These are phyloP conservation scores for Limnephilus marmoratus DNA, from an alignment of 2,888 invertebrate genomes.

Conservation along the genomic window DNA sequence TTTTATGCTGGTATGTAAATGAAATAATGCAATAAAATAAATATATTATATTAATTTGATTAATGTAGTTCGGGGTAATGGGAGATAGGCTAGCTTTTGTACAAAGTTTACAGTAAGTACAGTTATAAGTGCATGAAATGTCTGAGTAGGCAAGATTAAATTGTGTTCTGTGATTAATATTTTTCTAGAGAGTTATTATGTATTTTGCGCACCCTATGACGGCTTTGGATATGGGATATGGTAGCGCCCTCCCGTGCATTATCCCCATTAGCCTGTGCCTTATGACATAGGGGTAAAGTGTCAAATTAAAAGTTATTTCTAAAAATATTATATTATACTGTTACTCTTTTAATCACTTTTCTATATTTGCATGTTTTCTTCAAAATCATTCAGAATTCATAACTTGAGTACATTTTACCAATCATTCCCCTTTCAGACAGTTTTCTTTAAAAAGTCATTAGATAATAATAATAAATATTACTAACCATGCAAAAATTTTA, in stretches of 20 bases:
- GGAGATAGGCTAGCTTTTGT: constrained; percentile 18
- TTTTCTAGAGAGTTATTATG: not conserved
- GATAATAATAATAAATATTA: not conserved
- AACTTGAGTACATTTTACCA: not conserved
- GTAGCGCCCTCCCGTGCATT: not conserved
- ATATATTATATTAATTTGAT: constrained; percentile 4
- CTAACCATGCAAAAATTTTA: not conserved
- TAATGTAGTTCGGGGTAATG: not conserved
- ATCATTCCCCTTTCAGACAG: not conserved
- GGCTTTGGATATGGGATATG: not conserved
- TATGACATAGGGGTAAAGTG: not conserved
- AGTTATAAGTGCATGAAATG: not conserved
- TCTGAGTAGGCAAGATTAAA: not conserved
- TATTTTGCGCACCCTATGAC: not conserved
- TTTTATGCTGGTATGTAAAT: not conserved
- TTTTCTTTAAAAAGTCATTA: not conserved
- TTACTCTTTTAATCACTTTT: not conserved
- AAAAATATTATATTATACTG: not conserved
- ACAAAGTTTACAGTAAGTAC: constrained; percentile 7
- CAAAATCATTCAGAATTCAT: not conserved
- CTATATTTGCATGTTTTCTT: not conserved
- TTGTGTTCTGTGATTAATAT: not conserved
- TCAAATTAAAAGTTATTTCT: not conserved
- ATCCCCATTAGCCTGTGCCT: not conserved
- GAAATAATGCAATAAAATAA: constrained; percentile 8